phyloP scores from a whole-genome alignment of 2,113 vertebrate species.

The Malurus cyaneus region DNA sequence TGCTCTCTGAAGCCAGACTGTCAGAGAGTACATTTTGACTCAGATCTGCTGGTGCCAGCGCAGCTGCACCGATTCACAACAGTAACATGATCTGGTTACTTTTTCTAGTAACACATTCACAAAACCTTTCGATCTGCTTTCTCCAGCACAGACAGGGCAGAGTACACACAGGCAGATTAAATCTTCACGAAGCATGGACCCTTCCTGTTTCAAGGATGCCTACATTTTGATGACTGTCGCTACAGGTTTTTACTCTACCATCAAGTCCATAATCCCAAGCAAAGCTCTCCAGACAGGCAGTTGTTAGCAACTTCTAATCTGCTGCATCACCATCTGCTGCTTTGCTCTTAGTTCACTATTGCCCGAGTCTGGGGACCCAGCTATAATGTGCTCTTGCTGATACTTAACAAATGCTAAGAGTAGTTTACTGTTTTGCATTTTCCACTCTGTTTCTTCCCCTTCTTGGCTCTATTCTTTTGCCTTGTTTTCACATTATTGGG shows the following conservation, averaged over 20 bases:
- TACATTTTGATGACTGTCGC: neutral
- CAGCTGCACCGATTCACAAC: constrained; percentile 15
- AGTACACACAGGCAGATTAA: neutral
- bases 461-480: constrained; percentile 10
- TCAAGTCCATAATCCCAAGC: neutral
- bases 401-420: neutral
- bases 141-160: neutral
- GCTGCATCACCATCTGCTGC: constrained; percentile 39
- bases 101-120: constrained; percentile 45
- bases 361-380: neutral
- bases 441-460: constrained; percentile 27
- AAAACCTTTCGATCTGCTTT: neutral
- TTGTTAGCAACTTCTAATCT: constrained; percentile 17
- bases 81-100: constrained; percentile 3
- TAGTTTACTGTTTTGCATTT: constrained; percentile 9
- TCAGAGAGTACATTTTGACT: neutral
- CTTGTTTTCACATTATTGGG: constrained; percentile 25
- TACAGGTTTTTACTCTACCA: neutral
- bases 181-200: neutral
- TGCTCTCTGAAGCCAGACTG: neutral
- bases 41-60: neutral
- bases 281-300: constrained; percentile 5
- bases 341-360: neutral
- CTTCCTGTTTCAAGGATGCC: neutral
- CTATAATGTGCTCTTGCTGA: neutral